Evolutionary conservation across 2,888 invertebrate genomes (phyloP).

Genomic region (Chrysotoxum bicinctum): DNA sequence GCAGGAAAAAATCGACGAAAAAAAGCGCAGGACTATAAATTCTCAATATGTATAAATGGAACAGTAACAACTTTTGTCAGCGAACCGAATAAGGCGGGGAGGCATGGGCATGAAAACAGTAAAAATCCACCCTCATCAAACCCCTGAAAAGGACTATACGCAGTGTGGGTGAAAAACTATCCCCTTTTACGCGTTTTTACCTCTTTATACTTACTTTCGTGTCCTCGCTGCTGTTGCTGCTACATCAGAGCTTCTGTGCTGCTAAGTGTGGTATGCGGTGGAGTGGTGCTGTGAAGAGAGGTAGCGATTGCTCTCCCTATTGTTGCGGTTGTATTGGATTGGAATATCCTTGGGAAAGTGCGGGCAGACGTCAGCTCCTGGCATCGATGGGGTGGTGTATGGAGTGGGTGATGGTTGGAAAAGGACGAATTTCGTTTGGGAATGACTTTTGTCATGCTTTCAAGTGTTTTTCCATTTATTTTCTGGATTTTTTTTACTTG

Average conservation of each 20-base stretch:
- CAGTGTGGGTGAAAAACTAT: slow-evolving; percentile 50
- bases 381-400: background rate
- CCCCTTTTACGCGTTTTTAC: slow-evolving; percentile 61
- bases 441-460: slow-evolving; percentile 72
- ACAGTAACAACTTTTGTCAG: slow-evolving; percentile 68
- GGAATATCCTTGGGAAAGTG: slow-evolving; percentile 21
- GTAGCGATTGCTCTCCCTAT: slow-evolving; percentile 33
- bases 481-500: slow-evolving; percentile 6
- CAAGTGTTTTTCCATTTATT: slow-evolving; percentile 63
- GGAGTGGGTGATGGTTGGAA: slow-evolving; percentile 7
- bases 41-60: slow-evolving; percentile 53
- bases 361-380: slow-evolving; percentile 62
- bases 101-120: background rate
- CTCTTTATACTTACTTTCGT: slow-evolving; percentile 53
- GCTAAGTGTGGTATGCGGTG: background rate
- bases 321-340: slow-evolving; percentile 58
- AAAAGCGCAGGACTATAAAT: slow-evolving; percentile 55
- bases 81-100: slow-evolving; percentile 55
- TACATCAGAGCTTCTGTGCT: slow-evolving; percentile 26
- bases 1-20: slow-evolving; percentile 27
- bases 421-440: slow-evolving; percentile 59
- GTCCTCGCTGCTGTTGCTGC: slow-evolving; percentile 46
- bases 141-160: background rate
- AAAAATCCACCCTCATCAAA: slow-evolving; percentile 9
- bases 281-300: background rate